phyloP scores from a whole-genome alignment of 2,888 invertebrate species.

The Hyles lineata region DNA sequence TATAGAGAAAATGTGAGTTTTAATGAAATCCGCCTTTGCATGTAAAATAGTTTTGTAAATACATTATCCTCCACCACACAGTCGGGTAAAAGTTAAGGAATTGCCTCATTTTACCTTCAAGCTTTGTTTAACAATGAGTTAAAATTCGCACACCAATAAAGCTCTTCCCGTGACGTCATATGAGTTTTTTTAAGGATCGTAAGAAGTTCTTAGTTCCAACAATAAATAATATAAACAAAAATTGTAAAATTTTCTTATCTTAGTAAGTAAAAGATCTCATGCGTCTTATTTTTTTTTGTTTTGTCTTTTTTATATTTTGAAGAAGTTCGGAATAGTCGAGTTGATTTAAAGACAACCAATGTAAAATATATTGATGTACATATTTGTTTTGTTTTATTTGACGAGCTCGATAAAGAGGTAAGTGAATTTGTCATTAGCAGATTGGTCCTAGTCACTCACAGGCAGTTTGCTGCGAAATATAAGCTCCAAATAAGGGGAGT shows the following conservation, averaged over 20 bases:
- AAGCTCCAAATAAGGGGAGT: too few species aligned
- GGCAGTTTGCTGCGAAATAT: too few species aligned
- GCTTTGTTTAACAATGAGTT: too few species aligned
- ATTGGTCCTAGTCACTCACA: too few species aligned
- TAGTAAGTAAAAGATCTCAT: constrained; percentile 85
- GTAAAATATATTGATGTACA: constrained; percentile 85
- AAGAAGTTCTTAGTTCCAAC: constrained; percentile 80
- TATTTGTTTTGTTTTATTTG: constrained; percentile 69
- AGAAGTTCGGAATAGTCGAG: constrained; percentile 83
- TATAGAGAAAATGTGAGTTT: too few species aligned
- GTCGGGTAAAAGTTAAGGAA: too few species aligned
- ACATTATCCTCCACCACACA: too few species aligned
- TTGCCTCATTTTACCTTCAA: too few species aligned
- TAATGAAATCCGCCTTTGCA: not conserved
- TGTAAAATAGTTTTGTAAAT: not conserved
- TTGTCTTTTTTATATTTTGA: constrained; percentile 85
- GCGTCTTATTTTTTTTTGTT: constrained; percentile 84
- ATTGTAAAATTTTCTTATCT: constrained; percentile 83
- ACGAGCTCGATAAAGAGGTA: not conserved
- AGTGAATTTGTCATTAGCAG: not conserved
- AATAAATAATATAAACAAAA: constrained; percentile 75
- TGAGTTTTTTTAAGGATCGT: constrained; percentile 69
- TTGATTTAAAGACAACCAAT: constrained; percentile 85
- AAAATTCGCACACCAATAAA: constrained; percentile 46
- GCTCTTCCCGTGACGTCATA: constrained; percentile 60